Percentiles rank a stretch among this genome's conserved stretches.
These are phyloP conservation scores for Troides oblongomaculatus DNA, from an alignment of 2,888 invertebrate species.

Conservation along the genomic window DNA sequence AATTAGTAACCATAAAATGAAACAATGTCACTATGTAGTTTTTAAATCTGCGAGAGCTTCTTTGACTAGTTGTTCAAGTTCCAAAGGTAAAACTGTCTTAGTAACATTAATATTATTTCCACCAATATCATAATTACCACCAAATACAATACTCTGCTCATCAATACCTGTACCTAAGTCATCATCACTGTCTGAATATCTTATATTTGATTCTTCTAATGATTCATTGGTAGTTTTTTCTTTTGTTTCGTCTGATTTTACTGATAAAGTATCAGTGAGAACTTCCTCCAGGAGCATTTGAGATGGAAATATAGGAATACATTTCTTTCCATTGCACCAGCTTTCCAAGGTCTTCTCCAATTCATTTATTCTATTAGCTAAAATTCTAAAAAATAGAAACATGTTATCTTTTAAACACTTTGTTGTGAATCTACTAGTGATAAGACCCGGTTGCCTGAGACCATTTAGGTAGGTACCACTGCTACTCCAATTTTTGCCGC, in stretches of 20 bases:
- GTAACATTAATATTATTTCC: constrained; percentile 46
- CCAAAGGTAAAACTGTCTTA: constrained; percentile 78
- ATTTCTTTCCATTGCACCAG: constrained; percentile 76
- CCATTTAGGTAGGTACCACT: too few relatives aligned
- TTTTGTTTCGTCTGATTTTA: constrained; percentile 55
- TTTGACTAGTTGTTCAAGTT: constrained; percentile 81
- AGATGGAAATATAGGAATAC: constrained; percentile 80
- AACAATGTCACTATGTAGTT: constrained; percentile 69
- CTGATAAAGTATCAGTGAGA: constrained; percentile 62
- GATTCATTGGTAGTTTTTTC: constrained; percentile 43
- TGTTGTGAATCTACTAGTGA: too few relatives aligned
- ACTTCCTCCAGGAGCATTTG: constrained; percentile 82
- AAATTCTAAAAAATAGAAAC: constrained; percentile 79
- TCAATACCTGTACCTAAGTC: constrained; percentile 51
- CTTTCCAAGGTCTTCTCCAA: constrained; percentile 87
- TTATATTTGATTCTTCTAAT: constrained; percentile 46
- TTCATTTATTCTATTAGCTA: constrained; percentile 90
- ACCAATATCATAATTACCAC: constrained; percentile 41
- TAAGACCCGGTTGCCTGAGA: too few relatives aligned
- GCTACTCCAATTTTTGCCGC: too few relatives aligned
- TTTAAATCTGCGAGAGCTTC: constrained; percentile 85
- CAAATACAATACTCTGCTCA: constrained; percentile 41
- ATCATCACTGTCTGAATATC: constrained; percentile 63
- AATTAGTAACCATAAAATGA: too few relatives aligned
- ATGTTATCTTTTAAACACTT: background rate